Evolutionary conservation across 2,797 vertebrate species (phyloP).

Genomic region (Pristis pectinata): DNA sequence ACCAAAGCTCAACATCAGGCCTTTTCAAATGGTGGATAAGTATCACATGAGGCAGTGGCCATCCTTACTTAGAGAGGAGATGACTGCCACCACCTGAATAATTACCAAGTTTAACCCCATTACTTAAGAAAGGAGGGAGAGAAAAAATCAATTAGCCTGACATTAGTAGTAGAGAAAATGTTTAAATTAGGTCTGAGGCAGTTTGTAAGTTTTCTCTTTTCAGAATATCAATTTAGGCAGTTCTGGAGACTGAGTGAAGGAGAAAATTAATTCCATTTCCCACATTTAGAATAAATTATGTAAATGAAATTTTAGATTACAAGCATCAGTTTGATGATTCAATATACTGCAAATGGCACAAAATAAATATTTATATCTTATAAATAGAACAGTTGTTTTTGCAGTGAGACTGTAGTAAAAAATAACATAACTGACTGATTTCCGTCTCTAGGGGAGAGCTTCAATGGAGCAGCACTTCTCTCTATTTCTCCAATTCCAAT

Average conservation of each 20-base stretch:
- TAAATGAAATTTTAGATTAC: neutral
- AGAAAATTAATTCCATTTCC: neutral
- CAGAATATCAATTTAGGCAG: neutral
- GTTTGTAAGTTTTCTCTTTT: neutral
- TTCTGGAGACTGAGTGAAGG: neutral
- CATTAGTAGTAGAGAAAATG: too few relatives aligned
- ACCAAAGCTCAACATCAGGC: too few relatives aligned
- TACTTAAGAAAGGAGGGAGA: too few relatives aligned
- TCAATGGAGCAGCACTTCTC: neutral
- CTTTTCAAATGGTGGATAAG: too few relatives aligned
- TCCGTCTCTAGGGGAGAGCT: neutral
- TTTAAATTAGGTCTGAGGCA: neutral
- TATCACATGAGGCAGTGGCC: too few relatives aligned
- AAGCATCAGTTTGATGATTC: constrained; percentile 22
- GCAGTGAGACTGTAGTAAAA: neutral
- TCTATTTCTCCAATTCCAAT: neutral
- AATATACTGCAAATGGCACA: neutral
- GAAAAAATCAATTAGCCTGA: too few relatives aligned
- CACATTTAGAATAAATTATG: neutral
- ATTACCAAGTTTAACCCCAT: too few relatives aligned
- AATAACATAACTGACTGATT: neutral
- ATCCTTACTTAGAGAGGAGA: too few relatives aligned
- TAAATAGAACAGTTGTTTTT: neutral
- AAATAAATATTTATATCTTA: neutral
- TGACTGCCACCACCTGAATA: too few relatives aligned